These are phyloP conservation scores for Zaprionus camerounensis DNA, from an alignment of 1,140 invertebrate genomes.

Conservation along the genomic window DNA sequence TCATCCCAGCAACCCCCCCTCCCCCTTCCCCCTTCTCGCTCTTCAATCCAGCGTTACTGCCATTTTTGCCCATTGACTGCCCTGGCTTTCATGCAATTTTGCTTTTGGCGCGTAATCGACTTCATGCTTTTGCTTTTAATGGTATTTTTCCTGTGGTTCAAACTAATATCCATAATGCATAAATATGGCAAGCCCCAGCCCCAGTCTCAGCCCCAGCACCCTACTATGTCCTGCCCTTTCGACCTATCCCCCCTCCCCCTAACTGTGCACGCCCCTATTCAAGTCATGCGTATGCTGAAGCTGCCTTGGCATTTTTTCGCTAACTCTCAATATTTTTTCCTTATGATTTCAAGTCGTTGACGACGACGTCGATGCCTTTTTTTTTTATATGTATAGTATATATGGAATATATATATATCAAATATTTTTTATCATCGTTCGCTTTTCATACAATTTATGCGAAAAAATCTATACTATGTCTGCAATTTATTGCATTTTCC, in stretches of 20 bases:
- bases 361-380: constrained; percentile 33
- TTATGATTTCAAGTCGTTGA: constrained; percentile 57
- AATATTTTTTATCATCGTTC: constrained; percentile 60
- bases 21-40: background rate
- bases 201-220: constrained; percentile 10
- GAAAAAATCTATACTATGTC: constrained; percentile 79
- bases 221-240: constrained; percentile 11
- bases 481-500: constrained; percentile 81
- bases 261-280: constrained; percentile 5
- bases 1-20: constrained; percentile 17
- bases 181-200: constrained; percentile 67
- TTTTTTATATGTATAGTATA: constrained; percentile 20
- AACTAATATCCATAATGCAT: constrained; percentile 83
- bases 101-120: constrained; percentile 82
- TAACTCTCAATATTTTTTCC: constrained; percentile 53
- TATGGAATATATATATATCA: constrained; percentile 33
- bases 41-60: constrained; percentile 6
- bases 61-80: constrained; percentile 51
- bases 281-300: constrained; percentile 37
- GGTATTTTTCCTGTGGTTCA: constrained; percentile 83
- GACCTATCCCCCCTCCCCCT: constrained; percentile 39
- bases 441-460: constrained; percentile 74
- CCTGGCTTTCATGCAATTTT: constrained; percentile 66
- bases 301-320: constrained; percentile 76
- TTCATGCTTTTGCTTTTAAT: constrained; percentile 83